Base-by-base conservation (phyloP, 2,113 vertebrate species). In the Chaenogobius annularis region DNA sequence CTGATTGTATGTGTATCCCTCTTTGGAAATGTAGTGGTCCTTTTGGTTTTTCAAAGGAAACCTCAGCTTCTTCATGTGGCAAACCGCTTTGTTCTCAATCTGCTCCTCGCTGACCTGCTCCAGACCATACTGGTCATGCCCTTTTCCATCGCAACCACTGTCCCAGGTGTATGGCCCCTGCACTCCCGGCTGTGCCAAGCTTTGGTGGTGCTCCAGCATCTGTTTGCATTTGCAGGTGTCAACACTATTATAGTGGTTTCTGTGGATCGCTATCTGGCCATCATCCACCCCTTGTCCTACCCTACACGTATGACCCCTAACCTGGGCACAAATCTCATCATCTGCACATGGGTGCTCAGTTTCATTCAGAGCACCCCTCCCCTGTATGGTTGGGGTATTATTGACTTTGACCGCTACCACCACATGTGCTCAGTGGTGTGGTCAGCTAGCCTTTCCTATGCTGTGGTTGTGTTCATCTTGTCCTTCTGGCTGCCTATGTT, bases 201-300 rank as follows among this genome's bases (percentile, higher is more conserved):
- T 8, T 85, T 96, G 69, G 94, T 96, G 75, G 95, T 94, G 83
- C 94, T 95, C 69, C 95, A 95, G 91, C 96, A 96, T 85, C 92
- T 96, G 20, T 96, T 97, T 14, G 95, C 96, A 1, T 97, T 96
- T 4, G 90, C 95, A 0, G 94, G 95, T 0, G 95, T 95, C 65
- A 96, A 96, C 85, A 97, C 95, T 72, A 96, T 96, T 40, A 92
- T 95, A 0, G 93, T 96, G n/a, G 95, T 96, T 50, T 96, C 95
- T 0, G 90, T 97, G 59, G 95, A 97, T 74, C 94, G 94, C 70
- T 97, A 96, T 83, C 81, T 97, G 88, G 94, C 94, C 79, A 97
- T 96, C 79, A 96, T 97, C 79, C 94, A 97, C 81, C 95, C 96
- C 10, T 86, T 96, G 55, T 95, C 95, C 66, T 97, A 97, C 78